phyloP scores from a whole-genome alignment of 2,113 vertebrate species.

The Galemys pyrenaicus region DNA sequence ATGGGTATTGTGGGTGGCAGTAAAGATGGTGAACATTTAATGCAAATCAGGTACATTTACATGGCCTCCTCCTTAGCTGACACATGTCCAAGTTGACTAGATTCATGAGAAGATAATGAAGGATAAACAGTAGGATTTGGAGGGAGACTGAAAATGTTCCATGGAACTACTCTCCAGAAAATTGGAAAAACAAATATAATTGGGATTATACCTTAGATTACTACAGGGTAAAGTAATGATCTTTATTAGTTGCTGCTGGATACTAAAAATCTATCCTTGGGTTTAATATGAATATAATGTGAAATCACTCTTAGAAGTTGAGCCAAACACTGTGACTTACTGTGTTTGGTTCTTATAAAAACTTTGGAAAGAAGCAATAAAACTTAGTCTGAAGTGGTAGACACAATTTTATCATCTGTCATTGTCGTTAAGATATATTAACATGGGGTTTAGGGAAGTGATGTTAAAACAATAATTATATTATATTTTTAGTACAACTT shows the following conservation, averaged over 20 bases:
- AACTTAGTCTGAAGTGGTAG: background rate
- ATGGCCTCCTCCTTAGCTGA: background rate
- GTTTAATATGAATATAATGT: slow-evolving; percentile 14
- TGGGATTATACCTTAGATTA: background rate
- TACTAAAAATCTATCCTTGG: background rate
- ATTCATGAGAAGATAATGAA: background rate
- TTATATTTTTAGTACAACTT: background rate
- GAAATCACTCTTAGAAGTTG: background rate
- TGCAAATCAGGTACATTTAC: background rate
- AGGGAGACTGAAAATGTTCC: background rate
- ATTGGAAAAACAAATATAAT: slow-evolving; percentile 10
- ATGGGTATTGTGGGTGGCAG: background rate
- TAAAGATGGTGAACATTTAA: background rate
- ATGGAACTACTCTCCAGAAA: too few relatives aligned
- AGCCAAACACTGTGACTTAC: background rate
- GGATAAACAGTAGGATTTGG: background rate
- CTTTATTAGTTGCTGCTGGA: slow-evolving; percentile 25
- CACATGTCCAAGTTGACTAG: background rate
- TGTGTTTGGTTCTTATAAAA: background rate
- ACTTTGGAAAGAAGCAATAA: background rate
- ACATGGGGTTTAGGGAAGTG: background rate
- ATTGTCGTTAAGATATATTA: background rate
- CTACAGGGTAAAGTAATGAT: slow-evolving; percentile 9
- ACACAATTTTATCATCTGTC: slow-evolving; percentile 7
- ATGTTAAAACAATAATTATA: background rate